Base-by-base conservation (phyloP, 2,888 invertebrate genomes). In the Ferdinandea cuprea region DNA sequence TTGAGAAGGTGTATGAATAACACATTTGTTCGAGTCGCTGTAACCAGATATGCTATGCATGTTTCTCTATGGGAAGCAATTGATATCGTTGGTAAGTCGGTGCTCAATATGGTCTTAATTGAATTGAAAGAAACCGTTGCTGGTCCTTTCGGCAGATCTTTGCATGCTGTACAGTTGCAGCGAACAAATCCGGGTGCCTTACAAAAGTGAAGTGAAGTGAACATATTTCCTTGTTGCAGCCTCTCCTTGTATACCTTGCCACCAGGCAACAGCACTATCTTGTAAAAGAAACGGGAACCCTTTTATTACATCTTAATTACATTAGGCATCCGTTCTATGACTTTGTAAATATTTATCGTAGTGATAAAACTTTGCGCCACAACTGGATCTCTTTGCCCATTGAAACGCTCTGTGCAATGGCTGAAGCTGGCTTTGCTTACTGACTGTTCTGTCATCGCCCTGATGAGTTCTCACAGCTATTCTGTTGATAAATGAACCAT, bases 181-280 rank as follows among this genome's bases (percentile, higher is more conserved):
- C 61, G 50, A 17, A 42, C 13, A 11, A 35, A 42, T 1, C 65
- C 73, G 1, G 56, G 37, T n/a, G 40, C 19, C 4, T 56, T 56
- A 37, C 73, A 71, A 4, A 2, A 71, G 50, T 6, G 30, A n/a
- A n/a, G n/a, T n/a, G n/a, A n/a, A 11, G n/a, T 50, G 19, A 9
- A 65, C 50, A 17, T 40, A 37, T n/a, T 15, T 1, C 65, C 65
- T 40, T 11, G 17, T 50, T 3, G 1, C 50, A 37, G 2, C 63
- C 44, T 35, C n/a, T n/a, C n/a, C n/a, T n/a, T n/a, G n/a, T n/a
- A 86, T 71, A 2, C 85, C 85, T 19, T 83, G 68, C 86, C 86
- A 86, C 85, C 85, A 86, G 0, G 35, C 71, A 5, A 78, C 68
- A 85, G n/a, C n/a, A n/a, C n/a, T n/a, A n/a, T n/a, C n/a, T n/a